These are phyloP conservation scores for Megaceryle maxima DNA, from an alignment of 2,113 vertebrate genomes.

Conservation along the genomic window DNA sequence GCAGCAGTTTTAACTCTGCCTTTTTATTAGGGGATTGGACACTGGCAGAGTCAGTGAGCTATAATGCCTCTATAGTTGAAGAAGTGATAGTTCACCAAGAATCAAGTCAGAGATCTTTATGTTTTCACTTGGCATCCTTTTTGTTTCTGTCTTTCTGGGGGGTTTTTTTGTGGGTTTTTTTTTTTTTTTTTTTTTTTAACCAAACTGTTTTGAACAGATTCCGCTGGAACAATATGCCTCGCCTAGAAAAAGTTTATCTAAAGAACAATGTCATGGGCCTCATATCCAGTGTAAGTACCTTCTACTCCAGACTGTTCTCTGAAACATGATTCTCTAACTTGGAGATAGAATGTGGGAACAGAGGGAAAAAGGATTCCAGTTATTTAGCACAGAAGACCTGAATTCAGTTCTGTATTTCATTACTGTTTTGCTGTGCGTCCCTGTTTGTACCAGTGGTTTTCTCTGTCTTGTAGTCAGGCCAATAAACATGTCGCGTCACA, in stretches of 20 bases:
- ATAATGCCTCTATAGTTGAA: background rate
- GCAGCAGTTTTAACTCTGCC: background rate
- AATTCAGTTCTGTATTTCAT: background rate
- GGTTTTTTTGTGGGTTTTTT: background rate
- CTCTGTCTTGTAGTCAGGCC: background rate
- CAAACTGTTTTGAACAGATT: slow-evolving; percentile 75
- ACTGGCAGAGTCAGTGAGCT: background rate
- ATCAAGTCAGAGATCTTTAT: background rate
- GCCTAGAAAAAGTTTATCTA: slow-evolving; percentile 88
- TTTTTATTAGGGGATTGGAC: background rate
- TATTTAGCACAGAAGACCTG: background rate
- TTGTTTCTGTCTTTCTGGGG: background rate
- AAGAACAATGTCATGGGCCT: slow-evolving; percentile 95
- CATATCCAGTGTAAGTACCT: slow-evolving; percentile 79
- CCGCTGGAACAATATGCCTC: slow-evolving; percentile 93
- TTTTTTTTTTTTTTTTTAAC: background rate
- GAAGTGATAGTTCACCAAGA: background rate
- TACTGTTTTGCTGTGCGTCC: background rate
- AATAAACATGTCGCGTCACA: background rate
- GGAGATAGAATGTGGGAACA: background rate
- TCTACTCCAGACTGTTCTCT: background rate
- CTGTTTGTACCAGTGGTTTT: background rate
- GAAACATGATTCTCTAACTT: background rate
- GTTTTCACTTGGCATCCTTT: background rate
- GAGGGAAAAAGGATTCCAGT: background rate